Evolutionary conservation across 1,140 invertebrate species (phyloP).

Genomic region (Thalassaphorura encarpata): DNA sequence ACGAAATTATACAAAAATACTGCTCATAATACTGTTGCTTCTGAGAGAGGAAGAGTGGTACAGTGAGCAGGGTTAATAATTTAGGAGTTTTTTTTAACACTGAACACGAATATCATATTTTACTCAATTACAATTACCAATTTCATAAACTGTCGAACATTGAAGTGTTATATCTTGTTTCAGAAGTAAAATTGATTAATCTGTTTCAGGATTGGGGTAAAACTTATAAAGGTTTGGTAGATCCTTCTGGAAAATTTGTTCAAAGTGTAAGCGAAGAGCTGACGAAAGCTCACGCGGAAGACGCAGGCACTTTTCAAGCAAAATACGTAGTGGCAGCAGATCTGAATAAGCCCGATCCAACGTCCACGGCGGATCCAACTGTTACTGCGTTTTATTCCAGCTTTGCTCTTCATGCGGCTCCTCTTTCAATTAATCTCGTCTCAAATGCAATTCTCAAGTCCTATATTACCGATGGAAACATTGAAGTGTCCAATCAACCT

Average conservation of each 20-base stretch:
- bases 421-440: constrained; percentile 47
- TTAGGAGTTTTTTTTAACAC: no score
- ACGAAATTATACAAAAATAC: no score
- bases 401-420: constrained; percentile 54
- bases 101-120: no score
- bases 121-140: no score
- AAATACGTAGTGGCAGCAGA: constrained; percentile 17
- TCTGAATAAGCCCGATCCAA: neutral
- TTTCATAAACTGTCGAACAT: no score
- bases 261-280: neutral
- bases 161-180: no score
- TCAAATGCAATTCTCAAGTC: constrained; percentile 45
- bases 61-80: no score
- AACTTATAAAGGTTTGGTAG: neutral
- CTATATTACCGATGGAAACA: constrained; percentile 40
- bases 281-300: neutral
- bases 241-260: neutral
- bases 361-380: no score
- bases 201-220: neutral
- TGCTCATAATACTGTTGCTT: no score
- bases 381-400: constrained; percentile 40
- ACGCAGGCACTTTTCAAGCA: constrained; percentile 8
- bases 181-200: neutral
- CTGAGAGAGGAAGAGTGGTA: no score
- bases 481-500: constrained; percentile 54